Evolutionary conservation across 2,888 invertebrate species (phyloP).

Genomic region (Opisthograptis luteolata): DNA sequence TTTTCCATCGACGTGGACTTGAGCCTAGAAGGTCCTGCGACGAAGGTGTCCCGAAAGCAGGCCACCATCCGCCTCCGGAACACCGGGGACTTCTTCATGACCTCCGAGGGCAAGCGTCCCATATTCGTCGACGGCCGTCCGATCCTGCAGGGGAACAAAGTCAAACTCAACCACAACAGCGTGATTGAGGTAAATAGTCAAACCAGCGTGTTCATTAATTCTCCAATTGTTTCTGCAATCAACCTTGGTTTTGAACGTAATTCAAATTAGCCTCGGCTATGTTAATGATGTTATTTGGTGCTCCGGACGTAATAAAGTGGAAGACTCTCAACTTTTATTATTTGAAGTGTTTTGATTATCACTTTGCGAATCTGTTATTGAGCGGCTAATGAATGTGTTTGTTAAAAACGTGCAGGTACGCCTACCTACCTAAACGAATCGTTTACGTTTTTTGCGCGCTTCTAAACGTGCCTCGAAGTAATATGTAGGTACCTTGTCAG

Average conservation of each 20-base stretch:
- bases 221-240: conserved; percentile 1
- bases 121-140: conserved; percentile 97
- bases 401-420: neutral
- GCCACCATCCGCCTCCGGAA: conserved; percentile 95
- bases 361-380: neutral
- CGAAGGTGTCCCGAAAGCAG: conserved; percentile 96
- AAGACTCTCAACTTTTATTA: neutral
- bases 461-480: neutral
- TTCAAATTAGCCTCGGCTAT: conserved; percentile 11
- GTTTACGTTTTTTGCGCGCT: no score
- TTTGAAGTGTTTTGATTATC: neutral
- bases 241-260: conserved; percentile 11
- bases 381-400: neutral
- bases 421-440: no score
- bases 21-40: conserved; percentile 96
- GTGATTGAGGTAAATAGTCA: conserved; percentile 91
- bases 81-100: conserved; percentile 97
- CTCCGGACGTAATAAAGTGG: neutral
- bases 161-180: conserved; percentile 95
- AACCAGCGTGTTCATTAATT: conserved; percentile 4
- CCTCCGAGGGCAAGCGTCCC: conserved; percentile 97
- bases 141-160: conserved; percentile 93
- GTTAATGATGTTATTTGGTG: conserved; percentile 8
- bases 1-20: conserved; percentile 96
- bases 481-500: no score